Percentiles rank a stretch among this genome's conserved stretches.
Conservation (phyloP, 2,888 invertebrate genomes). For the Apeira syringaria region DNA sequence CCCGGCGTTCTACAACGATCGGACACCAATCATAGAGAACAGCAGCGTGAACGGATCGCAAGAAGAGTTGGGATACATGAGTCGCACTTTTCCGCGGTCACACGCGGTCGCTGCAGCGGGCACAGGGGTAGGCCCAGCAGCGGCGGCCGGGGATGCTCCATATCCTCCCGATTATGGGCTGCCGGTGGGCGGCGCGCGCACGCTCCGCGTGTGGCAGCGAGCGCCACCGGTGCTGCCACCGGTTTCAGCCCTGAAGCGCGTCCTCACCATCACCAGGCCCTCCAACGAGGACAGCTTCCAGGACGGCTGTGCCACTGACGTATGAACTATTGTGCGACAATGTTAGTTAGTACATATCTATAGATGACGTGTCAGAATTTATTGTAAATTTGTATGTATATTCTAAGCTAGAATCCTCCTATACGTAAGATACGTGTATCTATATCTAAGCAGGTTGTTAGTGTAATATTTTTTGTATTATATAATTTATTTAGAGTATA, state of each 20-base stretch:
- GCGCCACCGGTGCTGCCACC: constrained; percentile 94
- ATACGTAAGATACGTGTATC: constrained; percentile 64
- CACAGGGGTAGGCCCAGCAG: constrained; percentile 64
- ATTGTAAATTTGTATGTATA: constrained; percentile 58
- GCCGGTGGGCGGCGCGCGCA: constrained; percentile 88
- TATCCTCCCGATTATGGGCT: constrained; percentile 92
- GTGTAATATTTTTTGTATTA: constrained; percentile 81
- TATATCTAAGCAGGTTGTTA: constrained; percentile 65
- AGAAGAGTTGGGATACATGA: constrained; percentile 85
- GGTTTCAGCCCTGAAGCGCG: constrained; percentile 92
- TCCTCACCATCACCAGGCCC: constrained; percentile 91
- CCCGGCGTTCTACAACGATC: constrained; percentile 87
- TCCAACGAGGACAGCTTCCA: constrained; percentile 96
- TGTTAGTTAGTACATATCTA: constrained; percentile 52
- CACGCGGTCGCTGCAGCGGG: constrained; percentile 57
- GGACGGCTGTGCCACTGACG: constrained; percentile 96
- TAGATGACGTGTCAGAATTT: constrained; percentile 50
- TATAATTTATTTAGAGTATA: constrained; percentile 80
- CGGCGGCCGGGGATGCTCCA: constrained; percentile 80
- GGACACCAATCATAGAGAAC: constrained; percentile 89
- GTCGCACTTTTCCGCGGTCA: constrained; percentile 85
- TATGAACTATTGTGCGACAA: constrained; percentile 76
- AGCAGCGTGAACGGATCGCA: constrained; percentile 83
- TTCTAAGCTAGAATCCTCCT: constrained; percentile 53
- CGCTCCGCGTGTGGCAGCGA: constrained; percentile 93